Evolutionary conservation across 2,888 invertebrate species (phyloP).

Genomic region (Macropis europaea): DNA sequence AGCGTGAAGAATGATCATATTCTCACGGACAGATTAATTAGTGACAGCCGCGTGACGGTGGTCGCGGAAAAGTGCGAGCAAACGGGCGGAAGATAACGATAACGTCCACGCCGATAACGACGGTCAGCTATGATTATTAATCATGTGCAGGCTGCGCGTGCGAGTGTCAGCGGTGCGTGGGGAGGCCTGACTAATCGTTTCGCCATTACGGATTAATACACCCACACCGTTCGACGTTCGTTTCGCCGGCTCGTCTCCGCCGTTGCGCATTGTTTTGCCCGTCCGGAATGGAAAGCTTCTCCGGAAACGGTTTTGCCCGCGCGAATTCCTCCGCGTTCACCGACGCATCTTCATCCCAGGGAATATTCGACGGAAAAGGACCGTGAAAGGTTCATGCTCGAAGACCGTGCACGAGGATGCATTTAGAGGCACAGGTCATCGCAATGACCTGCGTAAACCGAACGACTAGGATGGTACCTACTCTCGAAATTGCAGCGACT

Average conservation of each 20-base stretch:
- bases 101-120: constrained; percentile 61
- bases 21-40: constrained; percentile 31
- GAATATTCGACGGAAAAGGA: constrained; percentile 3
- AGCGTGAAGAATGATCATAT: too few species aligned
- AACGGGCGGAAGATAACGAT: constrained; percentile 61
- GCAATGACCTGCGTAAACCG: too few species aligned
- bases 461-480: too few species aligned
- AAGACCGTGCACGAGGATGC: too few species aligned
- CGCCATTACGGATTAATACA: constrained; percentile 77
- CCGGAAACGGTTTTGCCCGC: constrained; percentile 24
- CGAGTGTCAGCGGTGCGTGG: constrained; percentile 73
- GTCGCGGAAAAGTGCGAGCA: constrained; percentile 46
- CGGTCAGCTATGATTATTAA: constrained; percentile 73
- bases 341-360: not conserved
- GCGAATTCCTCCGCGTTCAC: too few species aligned
- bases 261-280: constrained; percentile 35
- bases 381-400: too few species aligned
- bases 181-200: constrained; percentile 77
- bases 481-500: too few species aligned
- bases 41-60: constrained; percentile 30
- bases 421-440: too few species aligned
- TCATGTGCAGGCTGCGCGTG: constrained; percentile 78
- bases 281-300: not conserved
- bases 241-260: constrained; percentile 36
- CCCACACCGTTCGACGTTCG: constrained; percentile 45